phyloP scores from a whole-genome alignment of 64 coral and sea anemone species.

The Acropora tenuis region DNA sequence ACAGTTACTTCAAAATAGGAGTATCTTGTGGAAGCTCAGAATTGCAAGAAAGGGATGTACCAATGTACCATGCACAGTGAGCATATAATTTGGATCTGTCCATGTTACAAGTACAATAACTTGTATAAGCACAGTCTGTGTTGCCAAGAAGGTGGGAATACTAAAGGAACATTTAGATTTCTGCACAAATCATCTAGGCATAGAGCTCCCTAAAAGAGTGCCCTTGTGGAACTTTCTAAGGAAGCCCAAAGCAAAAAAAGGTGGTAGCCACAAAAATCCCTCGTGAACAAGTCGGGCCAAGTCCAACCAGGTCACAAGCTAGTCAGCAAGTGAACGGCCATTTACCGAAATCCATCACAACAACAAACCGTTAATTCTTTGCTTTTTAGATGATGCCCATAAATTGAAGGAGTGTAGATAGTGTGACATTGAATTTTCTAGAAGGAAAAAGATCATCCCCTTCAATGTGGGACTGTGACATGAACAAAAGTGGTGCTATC shows the following conservation, averaged over 20 bases:
- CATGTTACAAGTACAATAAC: constrained; percentile 26
- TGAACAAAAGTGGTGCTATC: constrained; percentile 48
- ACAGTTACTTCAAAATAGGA: not conserved
- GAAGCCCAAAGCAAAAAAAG: constrained; percentile 21
- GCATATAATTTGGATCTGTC: constrained; percentile 20
- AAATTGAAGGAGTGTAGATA: constrained; percentile 41
- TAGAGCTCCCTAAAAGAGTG: constrained; percentile 5
- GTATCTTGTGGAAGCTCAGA: not conserved
- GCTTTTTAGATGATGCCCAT: constrained; percentile 21
- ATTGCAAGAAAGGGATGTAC: constrained; percentile 42
- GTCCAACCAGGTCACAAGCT: not conserved
- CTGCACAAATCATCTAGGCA: not conserved
- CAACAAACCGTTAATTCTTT: constrained; percentile 29
- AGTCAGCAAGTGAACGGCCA: not conserved
- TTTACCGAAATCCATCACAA: constrained; percentile 67
- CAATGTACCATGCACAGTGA: constrained; percentile 19
- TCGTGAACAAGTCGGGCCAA: not conserved
- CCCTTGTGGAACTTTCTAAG: not conserved
- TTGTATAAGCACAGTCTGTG: no score
- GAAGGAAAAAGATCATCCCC: constrained; percentile 17
- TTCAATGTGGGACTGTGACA: constrained; percentile 37
- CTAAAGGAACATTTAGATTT: not conserved
- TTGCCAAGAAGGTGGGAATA: not conserved
- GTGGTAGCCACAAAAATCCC: constrained; percentile 25
- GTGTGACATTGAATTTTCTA: constrained; percentile 37